A percentile compares a stretch with the other conserved stretches of the same genome.
phyloP scores from a whole-genome alignment of 2,888 invertebrate species.

The Erannis defoliaria region DNA sequence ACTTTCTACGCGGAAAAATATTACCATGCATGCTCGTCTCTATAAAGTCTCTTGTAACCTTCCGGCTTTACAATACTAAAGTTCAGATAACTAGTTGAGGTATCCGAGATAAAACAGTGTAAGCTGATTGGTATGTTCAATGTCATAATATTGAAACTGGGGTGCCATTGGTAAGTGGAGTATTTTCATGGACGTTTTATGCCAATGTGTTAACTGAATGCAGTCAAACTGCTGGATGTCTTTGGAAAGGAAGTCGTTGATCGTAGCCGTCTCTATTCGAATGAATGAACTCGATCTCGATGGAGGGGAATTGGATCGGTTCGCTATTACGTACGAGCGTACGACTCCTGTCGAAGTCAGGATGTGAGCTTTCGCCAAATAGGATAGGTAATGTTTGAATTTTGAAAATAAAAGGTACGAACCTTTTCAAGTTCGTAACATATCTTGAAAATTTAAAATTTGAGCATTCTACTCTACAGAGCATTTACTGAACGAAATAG shows the following conservation, averaged over 20 bases:
- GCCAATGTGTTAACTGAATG: neutral
- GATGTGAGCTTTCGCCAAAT: constrained; percentile 24
- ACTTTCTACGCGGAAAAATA: too few species aligned
- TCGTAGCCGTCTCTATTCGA: constrained; percentile 33
- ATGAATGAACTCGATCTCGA: constrained; percentile 68
- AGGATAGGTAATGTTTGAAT: constrained; percentile 11
- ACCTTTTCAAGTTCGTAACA: constrained; percentile 3
- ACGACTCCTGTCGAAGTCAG: constrained; percentile 24
- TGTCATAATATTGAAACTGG: neutral
- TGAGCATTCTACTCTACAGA: neutral
- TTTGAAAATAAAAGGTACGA: constrained; percentile 13
- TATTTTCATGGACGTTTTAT: neutral
- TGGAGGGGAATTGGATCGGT: constrained; percentile 54
- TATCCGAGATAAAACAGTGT: neutral
- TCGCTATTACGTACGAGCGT: constrained; percentile 37
- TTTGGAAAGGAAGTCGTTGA: neutral
- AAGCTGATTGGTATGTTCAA: neutral
- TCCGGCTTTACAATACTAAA: too few species aligned
- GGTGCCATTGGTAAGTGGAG: neutral
- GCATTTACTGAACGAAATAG: neutral
- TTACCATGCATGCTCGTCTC: too few species aligned
- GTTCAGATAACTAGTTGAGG: neutral
- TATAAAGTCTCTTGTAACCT: too few species aligned
- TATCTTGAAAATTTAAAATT: neutral
- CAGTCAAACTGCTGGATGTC: neutral